Conservation (phyloP, 1,140 invertebrate genomes). For the Drosophila nikananu region DNA sequence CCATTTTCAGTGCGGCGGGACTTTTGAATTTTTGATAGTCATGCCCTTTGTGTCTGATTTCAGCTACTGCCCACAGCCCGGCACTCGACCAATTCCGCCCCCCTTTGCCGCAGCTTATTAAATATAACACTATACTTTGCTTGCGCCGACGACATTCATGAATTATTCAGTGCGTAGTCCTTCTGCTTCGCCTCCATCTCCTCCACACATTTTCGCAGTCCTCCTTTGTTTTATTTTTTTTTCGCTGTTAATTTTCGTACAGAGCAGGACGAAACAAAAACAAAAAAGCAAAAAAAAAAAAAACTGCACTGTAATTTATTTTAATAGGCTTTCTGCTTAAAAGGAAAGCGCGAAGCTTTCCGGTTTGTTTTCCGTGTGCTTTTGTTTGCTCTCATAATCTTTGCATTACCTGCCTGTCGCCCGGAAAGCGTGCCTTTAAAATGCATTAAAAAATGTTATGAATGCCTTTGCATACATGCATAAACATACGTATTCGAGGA, state of each 20-base stretch:
- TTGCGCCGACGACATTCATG: slow-evolving; percentile 64
- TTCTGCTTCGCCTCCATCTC: slow-evolving; percentile 44
- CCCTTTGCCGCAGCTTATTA: slow-evolving; percentile 62
- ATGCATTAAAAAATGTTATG: slow-evolving; percentile 72
- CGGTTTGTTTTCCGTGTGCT: slow-evolving; percentile 36
- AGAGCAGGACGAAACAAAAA: slow-evolving; percentile 4
- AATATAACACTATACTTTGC: slow-evolving; percentile 73
- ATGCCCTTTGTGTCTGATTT: slow-evolving; percentile 66
- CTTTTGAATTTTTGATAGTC: slow-evolving; percentile 80
- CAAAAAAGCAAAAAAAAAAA: slow-evolving; percentile 28
- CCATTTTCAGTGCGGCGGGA: slow-evolving; percentile 23
- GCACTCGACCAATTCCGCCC: neutral
- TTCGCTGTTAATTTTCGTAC: slow-evolving; percentile 67
- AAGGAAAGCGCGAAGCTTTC: slow-evolving; percentile 52
- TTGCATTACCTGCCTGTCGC: slow-evolving; percentile 58
- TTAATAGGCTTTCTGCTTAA: slow-evolving; percentile 71
- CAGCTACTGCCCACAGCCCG: slow-evolving; percentile 2
- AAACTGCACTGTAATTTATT: slow-evolving; percentile 80
- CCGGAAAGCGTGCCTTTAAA: slow-evolving; percentile 46
- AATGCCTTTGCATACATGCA: slow-evolving; percentile 61
- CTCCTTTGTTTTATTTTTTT: slow-evolving; percentile 43
- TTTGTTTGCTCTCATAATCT: slow-evolving; percentile 66
- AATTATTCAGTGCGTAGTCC: slow-evolving; percentile 79
- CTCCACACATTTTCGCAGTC: slow-evolving; percentile 40
- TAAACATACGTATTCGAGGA: slow-evolving; percentile 29